A percentile compares a stretch with the other conserved stretches of the same genome.
Evolutionary conservation across 2,113 vertebrate species (phyloP).

Genomic region (Picathartes gymnocephalus): DNA sequence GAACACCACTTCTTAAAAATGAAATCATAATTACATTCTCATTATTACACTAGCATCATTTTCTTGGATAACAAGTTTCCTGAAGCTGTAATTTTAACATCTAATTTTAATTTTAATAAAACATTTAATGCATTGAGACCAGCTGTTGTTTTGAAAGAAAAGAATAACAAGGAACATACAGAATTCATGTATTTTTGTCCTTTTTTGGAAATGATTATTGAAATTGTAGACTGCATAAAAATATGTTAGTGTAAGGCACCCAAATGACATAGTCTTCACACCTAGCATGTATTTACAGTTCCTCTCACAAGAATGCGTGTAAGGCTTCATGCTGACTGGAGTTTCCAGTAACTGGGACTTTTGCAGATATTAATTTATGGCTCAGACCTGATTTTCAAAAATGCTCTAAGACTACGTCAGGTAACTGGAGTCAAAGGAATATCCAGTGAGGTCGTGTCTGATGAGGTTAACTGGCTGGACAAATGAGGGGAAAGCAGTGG

Average conservation of each 20-base stretch:
- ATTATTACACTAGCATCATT: slow-evolving; percentile 14
- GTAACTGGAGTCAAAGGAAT: not conserved
- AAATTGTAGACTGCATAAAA: not conserved
- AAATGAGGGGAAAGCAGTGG: not conserved
- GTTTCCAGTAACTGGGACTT: not conserved
- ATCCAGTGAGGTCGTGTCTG: not conserved
- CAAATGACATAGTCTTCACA: not conserved
- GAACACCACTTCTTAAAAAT: slow-evolving; percentile 43
- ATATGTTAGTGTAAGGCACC: not conserved
- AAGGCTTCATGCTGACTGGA: not conserved
- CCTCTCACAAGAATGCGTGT: not conserved
- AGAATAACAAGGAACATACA: not conserved
- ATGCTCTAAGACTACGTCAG: not conserved
- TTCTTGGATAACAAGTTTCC: slow-evolving; percentile 43
- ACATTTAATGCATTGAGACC: not conserved
- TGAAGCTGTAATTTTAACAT: slow-evolving; percentile 40
- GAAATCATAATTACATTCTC: slow-evolving; percentile 45
- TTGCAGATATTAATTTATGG: not conserved
- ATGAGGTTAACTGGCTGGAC: not conserved
- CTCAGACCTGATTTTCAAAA: not conserved
- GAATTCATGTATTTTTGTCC: not conserved
- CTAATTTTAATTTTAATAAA: slow-evolving; percentile 52
- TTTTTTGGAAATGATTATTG: not conserved
- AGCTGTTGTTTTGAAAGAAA: not conserved
- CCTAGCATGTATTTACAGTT: not conserved